These are phyloP conservation scores for Nothobranchius furzeri DNA, from an alignment of 2,113 vertebrate genomes.

Conservation along the genomic window DNA sequence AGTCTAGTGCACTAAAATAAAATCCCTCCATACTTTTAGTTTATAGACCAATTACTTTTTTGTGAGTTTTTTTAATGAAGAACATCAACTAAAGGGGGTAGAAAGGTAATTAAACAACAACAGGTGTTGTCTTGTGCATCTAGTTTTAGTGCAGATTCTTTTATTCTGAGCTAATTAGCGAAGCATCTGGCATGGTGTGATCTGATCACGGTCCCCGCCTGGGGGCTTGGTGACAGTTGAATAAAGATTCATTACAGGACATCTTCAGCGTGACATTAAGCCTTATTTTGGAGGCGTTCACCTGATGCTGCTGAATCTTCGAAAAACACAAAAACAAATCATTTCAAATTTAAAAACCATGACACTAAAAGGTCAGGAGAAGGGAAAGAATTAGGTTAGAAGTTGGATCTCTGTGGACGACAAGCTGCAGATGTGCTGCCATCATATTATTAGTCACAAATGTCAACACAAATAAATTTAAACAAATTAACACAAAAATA, in stretches of 20 bases:
- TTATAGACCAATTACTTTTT: background rate
- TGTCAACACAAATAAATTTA: background rate
- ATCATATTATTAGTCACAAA: no score
- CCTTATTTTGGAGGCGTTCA: no score
- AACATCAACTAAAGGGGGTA: background rate
- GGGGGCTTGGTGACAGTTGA: constrained; percentile 46
- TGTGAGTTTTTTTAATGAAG: background rate
- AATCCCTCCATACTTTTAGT: background rate
- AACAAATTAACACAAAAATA: background rate
- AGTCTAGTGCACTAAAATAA: background rate
- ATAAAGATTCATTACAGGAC: constrained; percentile 44
- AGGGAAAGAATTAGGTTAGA: no score
- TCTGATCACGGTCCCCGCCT: constrained; percentile 26
- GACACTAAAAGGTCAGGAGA: no score
- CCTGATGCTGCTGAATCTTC: no score
- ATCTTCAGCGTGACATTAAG: constrained; percentile 6
- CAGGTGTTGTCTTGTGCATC: constrained; percentile 44
- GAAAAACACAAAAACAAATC: no score
- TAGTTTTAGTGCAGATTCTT: constrained; percentile 39
- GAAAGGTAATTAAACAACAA: background rate
- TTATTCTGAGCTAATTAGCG: constrained; percentile 48
- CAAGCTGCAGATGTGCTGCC: no score
- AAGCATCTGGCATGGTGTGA: constrained; percentile 47
- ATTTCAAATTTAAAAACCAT: no score
- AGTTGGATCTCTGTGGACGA: no score